phyloP scores from a whole-genome alignment of 2,797 vertebrate genomes.

The Carduelis carduelis region DNA sequence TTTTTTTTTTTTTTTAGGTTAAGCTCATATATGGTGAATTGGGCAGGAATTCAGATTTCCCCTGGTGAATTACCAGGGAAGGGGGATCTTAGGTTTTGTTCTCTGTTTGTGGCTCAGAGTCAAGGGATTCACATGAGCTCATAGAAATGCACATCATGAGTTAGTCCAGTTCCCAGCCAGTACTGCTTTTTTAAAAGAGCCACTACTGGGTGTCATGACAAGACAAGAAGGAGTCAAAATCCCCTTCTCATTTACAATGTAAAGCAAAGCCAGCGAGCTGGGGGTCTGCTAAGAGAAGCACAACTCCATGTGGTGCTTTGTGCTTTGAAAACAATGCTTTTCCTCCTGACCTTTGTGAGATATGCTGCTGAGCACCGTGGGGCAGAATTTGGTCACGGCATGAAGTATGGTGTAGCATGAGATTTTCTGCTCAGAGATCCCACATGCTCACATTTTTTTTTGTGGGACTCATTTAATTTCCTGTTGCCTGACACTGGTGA shows the following conservation, averaged over 20 bases:
- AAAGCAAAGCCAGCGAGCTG: not conserved
- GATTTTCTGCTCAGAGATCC: not conserved
- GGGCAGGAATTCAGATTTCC: constrained; percentile 67
- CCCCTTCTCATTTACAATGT: not conserved
- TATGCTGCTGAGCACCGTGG: fast-evolving
- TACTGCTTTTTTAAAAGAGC: not conserved
- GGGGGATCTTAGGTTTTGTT: constrained; percentile 26
- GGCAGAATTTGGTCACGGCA: not conserved
- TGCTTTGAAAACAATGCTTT: not conserved
- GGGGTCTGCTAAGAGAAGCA: not conserved
- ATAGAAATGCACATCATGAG: not conserved
- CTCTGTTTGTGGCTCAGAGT: constrained; percentile 9
- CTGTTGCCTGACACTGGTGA: not conserved
- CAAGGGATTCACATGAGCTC: constrained; percentile 3
- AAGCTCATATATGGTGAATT: not conserved
- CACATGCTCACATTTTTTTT: not conserved
- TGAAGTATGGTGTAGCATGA: not conserved
- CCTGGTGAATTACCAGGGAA: constrained; percentile 40
- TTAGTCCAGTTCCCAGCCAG: not conserved
- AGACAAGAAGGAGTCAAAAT: not conserved
- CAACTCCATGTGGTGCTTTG: not conserved
- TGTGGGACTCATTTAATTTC: not conserved
- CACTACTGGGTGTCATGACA: not conserved
- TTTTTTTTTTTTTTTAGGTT: not conserved
- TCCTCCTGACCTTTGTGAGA: not conserved